A percentile compares a stretch with the other conserved stretches of the same genome.
Conservation (phyloP, 2,797 vertebrate species). For the Micromesistius poutassou region DNA sequence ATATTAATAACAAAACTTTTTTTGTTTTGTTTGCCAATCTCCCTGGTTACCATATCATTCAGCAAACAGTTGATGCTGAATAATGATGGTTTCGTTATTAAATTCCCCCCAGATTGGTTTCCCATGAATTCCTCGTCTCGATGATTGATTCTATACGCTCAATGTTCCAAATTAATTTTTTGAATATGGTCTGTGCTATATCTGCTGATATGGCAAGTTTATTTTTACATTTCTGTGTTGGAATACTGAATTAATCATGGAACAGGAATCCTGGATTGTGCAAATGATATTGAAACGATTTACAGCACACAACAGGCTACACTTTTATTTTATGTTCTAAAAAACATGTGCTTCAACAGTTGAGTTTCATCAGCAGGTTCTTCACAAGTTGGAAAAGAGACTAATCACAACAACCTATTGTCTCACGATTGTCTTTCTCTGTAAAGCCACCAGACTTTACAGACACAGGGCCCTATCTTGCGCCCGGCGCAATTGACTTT, state of each 20-base stretch:
- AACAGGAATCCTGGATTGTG: not conserved
- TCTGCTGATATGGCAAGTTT: constrained; percentile 2
- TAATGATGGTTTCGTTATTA: not conserved
- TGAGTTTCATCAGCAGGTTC: not conserved
- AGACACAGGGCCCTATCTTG: no score
- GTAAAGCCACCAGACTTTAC: no score
- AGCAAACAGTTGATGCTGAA: not conserved
- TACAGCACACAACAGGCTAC: not conserved
- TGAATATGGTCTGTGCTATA: not conserved
- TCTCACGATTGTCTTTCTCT: not conserved
- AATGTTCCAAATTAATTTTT: not conserved
- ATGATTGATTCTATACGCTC: not conserved
- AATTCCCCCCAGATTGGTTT: not conserved
- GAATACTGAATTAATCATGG: not conserved
- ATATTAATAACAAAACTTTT: not conserved
- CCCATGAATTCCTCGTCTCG: not conserved
- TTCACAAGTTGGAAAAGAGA: not conserved
- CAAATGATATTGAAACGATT: not conserved
- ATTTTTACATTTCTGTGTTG: not conserved
- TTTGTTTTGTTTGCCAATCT: not conserved
- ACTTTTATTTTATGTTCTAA: not conserved
- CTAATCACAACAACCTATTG: not conserved
- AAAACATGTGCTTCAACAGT: not conserved
- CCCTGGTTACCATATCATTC: not conserved
- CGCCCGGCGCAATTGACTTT: no score